Evolutionary conservation across 2,888 invertebrate species (phyloP), one percentile per base, ranked within the genome.

Genomic region (Fabriciana adippe): DNA sequence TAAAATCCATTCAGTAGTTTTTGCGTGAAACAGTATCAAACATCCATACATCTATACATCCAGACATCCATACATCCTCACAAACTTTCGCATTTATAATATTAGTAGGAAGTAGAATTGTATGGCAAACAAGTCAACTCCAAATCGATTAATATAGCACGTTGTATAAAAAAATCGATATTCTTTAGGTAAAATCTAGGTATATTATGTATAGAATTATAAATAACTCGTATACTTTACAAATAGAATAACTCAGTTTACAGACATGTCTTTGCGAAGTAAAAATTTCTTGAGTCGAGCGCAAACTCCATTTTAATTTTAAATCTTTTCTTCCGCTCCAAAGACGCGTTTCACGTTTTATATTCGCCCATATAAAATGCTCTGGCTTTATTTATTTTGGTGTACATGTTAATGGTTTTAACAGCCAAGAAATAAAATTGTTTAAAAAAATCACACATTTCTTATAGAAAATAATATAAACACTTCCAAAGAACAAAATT

Each of bases 231-330:
- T 55, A 31, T 66, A 55, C 48, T 70, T 60, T 64, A 67, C 61
- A 70, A 67, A 70, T 64, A 48, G 56, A 64, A 70, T 65, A 61
- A 67, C 67, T 70, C 47, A 54, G 54, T 64, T 70, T 64, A 60
- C 64, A 48, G 48, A 66, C 63, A 64, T 71, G 67, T 67, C 69
- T 61, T 61, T 54, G 63, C 63, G 63, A 63, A 67, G 70, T 55
- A 70, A 70, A 72, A 72, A 69, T 67, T 69, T 59, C 65, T 60
- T 67, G 68, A 63, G 66, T 65, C 68, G 63, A 62, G 61, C 48
- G 70, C 66, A 71, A 73, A 72, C 71, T 72, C 63, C 67, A 71
- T 71, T 74, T 70, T 71, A 74, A 72, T 72, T 74, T 72, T 71
- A 71, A 71, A 74, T 72, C 66, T 60, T 56, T 54, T 53, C 67